These are phyloP conservation scores for Nyctibius bracteatus DNA, from an alignment of 2,113 vertebrate genomes.

Conservation along the genomic window DNA sequence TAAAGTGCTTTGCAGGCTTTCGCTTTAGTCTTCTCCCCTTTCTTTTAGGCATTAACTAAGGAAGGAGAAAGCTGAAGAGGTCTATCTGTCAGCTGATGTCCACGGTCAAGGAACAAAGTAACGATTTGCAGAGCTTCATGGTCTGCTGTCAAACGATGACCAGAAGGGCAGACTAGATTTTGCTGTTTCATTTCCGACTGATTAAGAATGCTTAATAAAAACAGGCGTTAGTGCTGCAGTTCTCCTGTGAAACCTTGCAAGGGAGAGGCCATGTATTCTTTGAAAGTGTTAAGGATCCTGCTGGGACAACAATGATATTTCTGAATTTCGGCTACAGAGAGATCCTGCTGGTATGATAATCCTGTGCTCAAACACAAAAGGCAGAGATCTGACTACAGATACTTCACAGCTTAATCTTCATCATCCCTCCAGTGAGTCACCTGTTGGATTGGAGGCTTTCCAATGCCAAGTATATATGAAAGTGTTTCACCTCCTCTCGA, in stretches of 20 bases:
- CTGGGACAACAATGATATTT: not conserved
- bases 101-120: not conserved
- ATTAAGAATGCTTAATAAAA: not conserved
- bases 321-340: not conserved
- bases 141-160: not conserved
- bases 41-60: not conserved
- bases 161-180: not conserved
- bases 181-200: not conserved
- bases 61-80: not conserved
- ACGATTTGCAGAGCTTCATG: not conserved
- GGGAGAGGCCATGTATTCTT: not conserved
- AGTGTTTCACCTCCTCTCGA: not conserved
- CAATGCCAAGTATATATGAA: not conserved
- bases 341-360: not conserved
- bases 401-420: not conserved
- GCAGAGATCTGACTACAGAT: not conserved
- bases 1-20: not conserved
- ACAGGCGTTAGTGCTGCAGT: not conserved
- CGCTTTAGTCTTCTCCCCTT: not conserved
- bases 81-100: not conserved
- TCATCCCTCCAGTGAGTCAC: not conserved
- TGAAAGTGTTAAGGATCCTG: not conserved
- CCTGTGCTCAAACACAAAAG: conserved; percentile 9
- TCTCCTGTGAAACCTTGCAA: not conserved
- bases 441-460: not conserved